A percentile compares a stretch with the other conserved stretches of the same genome.
phyloP scores from a whole-genome alignment of 2,888 invertebrate species.

The Netelia virgata region DNA sequence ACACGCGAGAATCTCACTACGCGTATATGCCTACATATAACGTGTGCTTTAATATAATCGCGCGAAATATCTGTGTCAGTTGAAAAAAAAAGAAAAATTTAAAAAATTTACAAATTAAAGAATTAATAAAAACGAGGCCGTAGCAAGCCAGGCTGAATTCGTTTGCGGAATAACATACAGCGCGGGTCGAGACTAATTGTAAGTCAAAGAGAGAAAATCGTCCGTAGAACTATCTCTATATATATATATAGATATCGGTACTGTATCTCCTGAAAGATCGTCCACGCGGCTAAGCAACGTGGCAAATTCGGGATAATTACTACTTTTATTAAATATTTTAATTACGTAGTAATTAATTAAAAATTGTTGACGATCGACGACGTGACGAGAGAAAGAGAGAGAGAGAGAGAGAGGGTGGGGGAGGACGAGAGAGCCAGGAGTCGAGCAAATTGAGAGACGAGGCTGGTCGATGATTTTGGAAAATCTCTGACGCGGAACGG shows the following conservation, averaged over 20 bases:
- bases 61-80: slow-evolving; percentile 72
- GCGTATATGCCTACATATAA: slow-evolving; percentile 23
- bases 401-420: not conserved
- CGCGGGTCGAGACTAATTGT: slow-evolving; percentile 16
- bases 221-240: slow-evolving; percentile 40
- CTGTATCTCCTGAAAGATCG: not conserved
- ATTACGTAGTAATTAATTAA: slow-evolving; percentile 81
- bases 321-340: slow-evolving; percentile 79
- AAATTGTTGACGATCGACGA: slow-evolving; percentile 73
- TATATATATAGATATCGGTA: slow-evolving; percentile 46
- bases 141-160: slow-evolving; percentile 45
- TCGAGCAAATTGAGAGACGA: slow-evolving; percentile 78
- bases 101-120: no score
- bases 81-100: slow-evolving; percentile 68
- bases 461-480: slow-evolving; percentile 55
- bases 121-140: slow-evolving; percentile 48
- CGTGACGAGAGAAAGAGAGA: not conserved
- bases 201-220: slow-evolving; percentile 50
- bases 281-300: slow-evolving; percentile 62
- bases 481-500: slow-evolving; percentile 26
- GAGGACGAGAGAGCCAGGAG: slow-evolving; percentile 66
- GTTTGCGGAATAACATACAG: slow-evolving; percentile 46
- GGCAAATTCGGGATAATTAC: slow-evolving; percentile 79
- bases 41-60: slow-evolving; percentile 16
- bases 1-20: slow-evolving; percentile 28